Evolutionary conservation across 2,797 vertebrate species (phyloP).

Genomic region (Clamator glandarius): DNA sequence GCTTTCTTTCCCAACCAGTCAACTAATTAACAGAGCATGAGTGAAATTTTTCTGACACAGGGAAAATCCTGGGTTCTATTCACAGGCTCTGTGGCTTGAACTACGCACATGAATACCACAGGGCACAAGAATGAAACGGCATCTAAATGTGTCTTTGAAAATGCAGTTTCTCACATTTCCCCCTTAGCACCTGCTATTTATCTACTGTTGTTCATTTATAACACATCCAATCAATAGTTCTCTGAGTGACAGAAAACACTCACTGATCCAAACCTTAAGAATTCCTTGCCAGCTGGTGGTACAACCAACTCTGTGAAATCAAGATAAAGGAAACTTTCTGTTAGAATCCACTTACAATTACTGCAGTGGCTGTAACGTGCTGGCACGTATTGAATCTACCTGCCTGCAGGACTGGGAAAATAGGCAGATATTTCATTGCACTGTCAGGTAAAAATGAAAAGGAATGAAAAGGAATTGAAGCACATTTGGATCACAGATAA

Average conservation of each 20-base stretch:
- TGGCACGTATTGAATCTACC: background rate
- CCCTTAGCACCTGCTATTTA: background rate
- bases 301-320: background rate
- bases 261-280: background rate
- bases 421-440: background rate
- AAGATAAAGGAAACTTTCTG: background rate
- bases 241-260: background rate
- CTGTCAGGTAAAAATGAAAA: background rate
- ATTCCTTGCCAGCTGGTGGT: background rate
- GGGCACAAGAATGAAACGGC: background rate
- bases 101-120: background rate
- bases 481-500: background rate
- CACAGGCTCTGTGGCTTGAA: background rate
- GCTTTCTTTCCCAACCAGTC: background rate
- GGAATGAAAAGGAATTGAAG: background rate
- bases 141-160: background rate
- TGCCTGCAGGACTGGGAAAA: background rate
- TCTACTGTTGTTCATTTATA: background rate
- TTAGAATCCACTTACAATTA: background rate
- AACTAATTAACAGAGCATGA: background rate
- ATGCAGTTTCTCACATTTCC: background rate
- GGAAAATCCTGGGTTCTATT: background rate
- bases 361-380: background rate
- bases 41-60: slow-evolving; percentile 20
- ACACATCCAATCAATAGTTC: background rate